Percentiles rank a stretch among this genome's conserved stretches.
These are phyloP conservation scores for Pandemis corylana DNA, from an alignment of 2,888 invertebrate genomes.

Conservation along the genomic window DNA sequence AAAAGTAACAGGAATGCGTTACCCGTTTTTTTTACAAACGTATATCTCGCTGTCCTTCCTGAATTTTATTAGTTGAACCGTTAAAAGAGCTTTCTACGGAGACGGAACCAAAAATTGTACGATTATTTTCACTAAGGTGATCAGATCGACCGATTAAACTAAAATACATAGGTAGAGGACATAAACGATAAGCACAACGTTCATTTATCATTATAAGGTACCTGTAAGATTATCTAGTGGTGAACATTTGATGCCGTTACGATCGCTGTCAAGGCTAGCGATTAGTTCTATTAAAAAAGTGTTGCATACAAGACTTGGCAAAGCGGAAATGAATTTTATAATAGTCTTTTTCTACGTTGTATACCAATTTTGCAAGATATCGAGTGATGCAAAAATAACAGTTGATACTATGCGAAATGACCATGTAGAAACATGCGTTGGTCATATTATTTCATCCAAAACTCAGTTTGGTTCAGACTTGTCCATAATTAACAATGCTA, in stretches of 20 bases:
- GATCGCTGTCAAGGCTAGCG: not conserved
- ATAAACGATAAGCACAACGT: not conserved
- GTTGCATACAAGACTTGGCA: not conserved
- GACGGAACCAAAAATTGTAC: not conserved
- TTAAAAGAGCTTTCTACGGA: no score
- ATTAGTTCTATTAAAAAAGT: slow-evolving; percentile 1
- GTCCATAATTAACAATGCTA: slow-evolving; percentile 15
- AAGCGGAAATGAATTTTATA: slow-evolving; percentile 2
- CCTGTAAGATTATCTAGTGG: not conserved
- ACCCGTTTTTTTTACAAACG: no score
- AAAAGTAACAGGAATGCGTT: no score
- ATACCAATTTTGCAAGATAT: slow-evolving; percentile 4
- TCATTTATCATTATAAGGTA: slow-evolving; percentile 11
- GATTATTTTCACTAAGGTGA: not conserved
- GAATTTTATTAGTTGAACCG: no score
- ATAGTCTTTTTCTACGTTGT: not conserved
- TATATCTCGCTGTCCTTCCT: no score
- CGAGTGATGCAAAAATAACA: not conserved
- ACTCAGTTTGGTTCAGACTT: slow-evolving; percentile 15
- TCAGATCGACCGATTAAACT: not conserved
- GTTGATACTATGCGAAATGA: not conserved
- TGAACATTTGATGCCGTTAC: not conserved
- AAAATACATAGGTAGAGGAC: slow-evolving; percentile 1
- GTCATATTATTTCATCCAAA: slow-evolving; percentile 8
- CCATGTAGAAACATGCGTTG: slow-evolving; percentile 1